phyloP scores from a whole-genome alignment of 2,888 invertebrate species.

The Choristoneura rosaceana region DNA sequence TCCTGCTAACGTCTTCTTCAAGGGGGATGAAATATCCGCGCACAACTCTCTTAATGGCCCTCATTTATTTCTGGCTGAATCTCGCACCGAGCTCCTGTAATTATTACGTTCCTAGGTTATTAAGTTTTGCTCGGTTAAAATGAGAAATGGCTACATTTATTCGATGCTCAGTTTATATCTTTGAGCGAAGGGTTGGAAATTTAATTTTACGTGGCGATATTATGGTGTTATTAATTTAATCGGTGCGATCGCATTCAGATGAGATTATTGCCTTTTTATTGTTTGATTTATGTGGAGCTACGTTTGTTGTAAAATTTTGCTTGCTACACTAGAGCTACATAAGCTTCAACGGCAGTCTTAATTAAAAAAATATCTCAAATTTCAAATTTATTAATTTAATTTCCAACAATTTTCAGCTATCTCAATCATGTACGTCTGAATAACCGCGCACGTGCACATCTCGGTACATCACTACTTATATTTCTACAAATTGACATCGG shows the following conservation, averaged over 20 bases:
- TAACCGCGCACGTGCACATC: neutral
- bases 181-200: conserved; percentile 72
- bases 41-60: conserved; percentile 82
- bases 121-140: conserved; percentile 84
- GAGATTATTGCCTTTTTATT: conserved; percentile 28
- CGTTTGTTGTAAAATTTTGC: neutral
- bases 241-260: conserved; percentile 40
- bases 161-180: conserved; percentile 80
- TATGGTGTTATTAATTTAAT: conserved; percentile 79
- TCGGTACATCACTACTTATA: too few species aligned
- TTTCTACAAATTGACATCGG: neutral
- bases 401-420: too few species aligned
- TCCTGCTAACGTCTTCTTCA: conserved; percentile 79
- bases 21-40: conserved; percentile 83
- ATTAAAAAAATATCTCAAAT: neutral
- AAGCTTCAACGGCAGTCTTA: neutral
- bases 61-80: conserved; percentile 83
- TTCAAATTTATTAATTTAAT: too few species aligned
- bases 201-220: conserved; percentile 78
- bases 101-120: conserved; percentile 84
- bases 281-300: conserved; percentile 23
- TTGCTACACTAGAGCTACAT: neutral
- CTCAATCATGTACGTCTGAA: neutral
- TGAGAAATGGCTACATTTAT: conserved; percentile 83
- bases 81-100: conserved; percentile 81